Evolutionary conservation across 2,113 vertebrate genomes (phyloP), one percentile per base, ranked within the genome.

Genomic region (Centropus unirufus): DNA sequence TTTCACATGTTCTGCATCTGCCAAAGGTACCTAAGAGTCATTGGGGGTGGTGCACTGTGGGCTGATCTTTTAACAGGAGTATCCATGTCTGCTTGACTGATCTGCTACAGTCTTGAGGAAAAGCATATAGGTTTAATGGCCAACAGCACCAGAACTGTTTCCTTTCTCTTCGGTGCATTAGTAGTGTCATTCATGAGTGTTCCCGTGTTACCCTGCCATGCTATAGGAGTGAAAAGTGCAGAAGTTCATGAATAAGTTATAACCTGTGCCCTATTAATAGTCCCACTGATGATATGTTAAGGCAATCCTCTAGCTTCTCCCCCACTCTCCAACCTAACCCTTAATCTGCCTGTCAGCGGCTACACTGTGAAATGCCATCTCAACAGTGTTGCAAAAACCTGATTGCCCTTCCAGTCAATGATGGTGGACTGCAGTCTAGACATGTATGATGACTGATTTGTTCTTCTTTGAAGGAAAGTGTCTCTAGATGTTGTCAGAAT

Each of bases 211-310:
- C 83, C 79, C 90, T 95, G 88, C 92, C 61, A 19, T 49, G 22
- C 44, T 36, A 61, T 8, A 47, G 12, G 57, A 95, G 80, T 95
- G 90, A 94, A 96, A 94, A 96, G 95, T 96, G 88, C 92, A 86
- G 67, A 84, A 92, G 85, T 96, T 96, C 94, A 97, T 96, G 90
- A 94, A 96, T 96, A 93, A 96, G 88, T 95, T 93, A 96, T 94
- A 94, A 93, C 79, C 94, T 83, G 83, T 90, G 95, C 92, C 82
- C 83, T 96, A 92, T 95, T 96, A 95, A 95, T 94, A 96, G 88
- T 94, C 64, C 82, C 90, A 87, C 73, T 90, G 92, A 96, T 96
- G 86, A 93, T 95, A 96, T 40, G 85, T 89, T 92, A 92, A 39
- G 30, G 92, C 90, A 96, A 87, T 77, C 90, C 79, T 93, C 76